Base-by-base conservation (phyloP, 2,797 vertebrate species). In the Pangasius mekongensis region DNA sequence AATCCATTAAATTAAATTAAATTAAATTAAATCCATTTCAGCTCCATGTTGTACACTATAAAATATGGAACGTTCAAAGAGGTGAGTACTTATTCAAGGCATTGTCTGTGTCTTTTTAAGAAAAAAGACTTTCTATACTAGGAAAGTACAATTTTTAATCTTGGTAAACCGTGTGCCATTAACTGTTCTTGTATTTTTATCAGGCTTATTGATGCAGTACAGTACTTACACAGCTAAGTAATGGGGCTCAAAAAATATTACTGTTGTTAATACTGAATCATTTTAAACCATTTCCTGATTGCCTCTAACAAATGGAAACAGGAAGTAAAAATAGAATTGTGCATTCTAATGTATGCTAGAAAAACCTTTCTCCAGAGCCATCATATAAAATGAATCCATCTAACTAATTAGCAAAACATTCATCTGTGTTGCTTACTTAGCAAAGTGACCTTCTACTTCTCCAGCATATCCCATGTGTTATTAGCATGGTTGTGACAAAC, bases 281-380 rank as follows among this genome's bases (percentile, higher is more conserved):
- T 30, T 58, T 52, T 60, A 84, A 80, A 88, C 60, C 54, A 84
- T 69, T 87, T 89, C 78, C 47, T 84, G 77, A 86, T 84, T 76
- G 87, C 80, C 56, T 76, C 66, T 76, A 66, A 89, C 85, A 86
- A 83, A 77, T 84, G 36, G 33, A 67, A 90, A 87, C 81, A 86
- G 86, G 87, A 86, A 83, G 67, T 78, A 78, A 84, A 39, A 39
- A 54, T 86, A 39, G 36, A 49, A 36, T 84, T 89, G 67, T 87
- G 83, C 85, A 80, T 84, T 47, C 64, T 66, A 20, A 80, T 86
- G 24, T 49, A 84, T n/a, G 43, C 69, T 8, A 54, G 27, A 56
- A 87, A 62, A 69, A 73, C 43, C 47, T 36, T n/a, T 84, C 87
- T 87, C 81, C 43, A 60, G 84, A 85, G 67, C n/a, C 7, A 78